phyloP scores from a whole-genome alignment of 1,140 invertebrate species.

The Dufourea novaeangliae region DNA sequence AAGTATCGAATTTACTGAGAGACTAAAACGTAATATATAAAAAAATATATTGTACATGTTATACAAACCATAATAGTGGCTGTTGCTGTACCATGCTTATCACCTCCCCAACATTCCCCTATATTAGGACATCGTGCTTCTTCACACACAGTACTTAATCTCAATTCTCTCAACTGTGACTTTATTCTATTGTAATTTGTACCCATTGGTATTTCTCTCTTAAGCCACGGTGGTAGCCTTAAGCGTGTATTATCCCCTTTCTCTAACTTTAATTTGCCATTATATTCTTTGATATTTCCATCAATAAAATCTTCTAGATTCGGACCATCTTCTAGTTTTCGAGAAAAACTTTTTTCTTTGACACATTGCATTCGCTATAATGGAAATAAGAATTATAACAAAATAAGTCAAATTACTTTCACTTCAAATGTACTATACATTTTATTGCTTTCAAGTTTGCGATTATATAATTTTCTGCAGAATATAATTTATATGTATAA shows the following conservation, averaged over 20 bases:
- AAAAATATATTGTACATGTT: background rate
- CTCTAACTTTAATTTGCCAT: conserved; percentile 91
- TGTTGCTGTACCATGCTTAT: conserved; percentile 91
- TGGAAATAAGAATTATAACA: conserved; percentile 14
- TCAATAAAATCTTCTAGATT: conserved; percentile 76
- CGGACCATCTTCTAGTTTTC: conserved; percentile 75
- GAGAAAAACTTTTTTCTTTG: conserved; percentile 71
- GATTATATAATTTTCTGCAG: background rate
- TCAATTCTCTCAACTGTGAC: conserved; percentile 92
- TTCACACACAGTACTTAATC: conserved; percentile 98
- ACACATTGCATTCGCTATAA: conserved; percentile 62
- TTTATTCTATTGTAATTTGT: conserved; percentile 94
- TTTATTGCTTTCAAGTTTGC: background rate
- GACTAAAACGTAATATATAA: too few species aligned
- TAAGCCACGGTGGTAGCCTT: conserved; percentile 97
- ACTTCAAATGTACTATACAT: background rate
- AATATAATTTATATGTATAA: too few species aligned
- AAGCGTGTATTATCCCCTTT: conserved; percentile 91
- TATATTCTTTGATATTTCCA: conserved; percentile 81
- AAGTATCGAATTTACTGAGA: background rate
- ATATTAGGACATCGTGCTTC: conserved; percentile 99
- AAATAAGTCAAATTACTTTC: background rate
- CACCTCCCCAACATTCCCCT: conserved; percentile 99
- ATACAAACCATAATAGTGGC: conserved; percentile 92
- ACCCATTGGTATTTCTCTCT: conserved; percentile 96